Percentiles rank a stretch among this genome's conserved stretches.
These are phyloP conservation scores for Daubentonia madagascariensis DNA, from an alignment of 2,113 vertebrate genomes.

Conservation along the genomic window DNA sequence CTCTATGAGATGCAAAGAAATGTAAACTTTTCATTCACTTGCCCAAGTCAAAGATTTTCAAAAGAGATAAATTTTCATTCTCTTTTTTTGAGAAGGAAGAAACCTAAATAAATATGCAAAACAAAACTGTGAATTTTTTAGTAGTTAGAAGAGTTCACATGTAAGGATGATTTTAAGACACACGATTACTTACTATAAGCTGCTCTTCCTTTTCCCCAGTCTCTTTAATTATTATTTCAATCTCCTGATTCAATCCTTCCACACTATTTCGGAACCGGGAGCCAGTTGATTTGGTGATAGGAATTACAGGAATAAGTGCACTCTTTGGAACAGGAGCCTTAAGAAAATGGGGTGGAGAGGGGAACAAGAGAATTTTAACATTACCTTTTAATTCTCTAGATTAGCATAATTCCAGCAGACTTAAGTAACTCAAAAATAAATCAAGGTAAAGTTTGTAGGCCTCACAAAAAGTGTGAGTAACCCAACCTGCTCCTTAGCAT, in stretches of 20 bases:
- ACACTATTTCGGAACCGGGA: conserved; percentile 98
- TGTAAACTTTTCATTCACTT: conserved; percentile 12
- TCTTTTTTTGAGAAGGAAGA: conserved; percentile 17
- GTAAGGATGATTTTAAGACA: not conserved
- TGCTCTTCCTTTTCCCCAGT: conserved; percentile 95
- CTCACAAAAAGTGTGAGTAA: not conserved
- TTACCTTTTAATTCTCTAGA: not conserved
- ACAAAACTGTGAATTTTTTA: not conserved
- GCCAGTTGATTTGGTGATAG: conserved; percentile 94
- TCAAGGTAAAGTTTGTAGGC: not conserved
- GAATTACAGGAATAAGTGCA: conserved; percentile 93
- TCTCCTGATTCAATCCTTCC: conserved; percentile 98
- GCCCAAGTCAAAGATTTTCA: conserved; percentile 12
- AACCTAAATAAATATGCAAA: conserved; percentile 12
- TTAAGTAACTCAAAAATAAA: not conserved
- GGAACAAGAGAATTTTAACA: not conserved
- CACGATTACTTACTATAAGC: conserved; percentile 91
- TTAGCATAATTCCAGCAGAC: not conserved
- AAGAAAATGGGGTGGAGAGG: conserved; percentile 5
- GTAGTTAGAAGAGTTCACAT: not conserved
- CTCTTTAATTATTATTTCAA: conserved; percentile 98
- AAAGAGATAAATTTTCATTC: conserved; percentile 31
- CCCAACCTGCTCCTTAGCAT: not conserved
- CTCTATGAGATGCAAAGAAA: conserved; percentile 40
- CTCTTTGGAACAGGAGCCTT: conserved; percentile 96